Evolutionary conservation across 64 coral and sea anemone species (phyloP).

Genomic region (Dendronephthya gigantea): DNA sequence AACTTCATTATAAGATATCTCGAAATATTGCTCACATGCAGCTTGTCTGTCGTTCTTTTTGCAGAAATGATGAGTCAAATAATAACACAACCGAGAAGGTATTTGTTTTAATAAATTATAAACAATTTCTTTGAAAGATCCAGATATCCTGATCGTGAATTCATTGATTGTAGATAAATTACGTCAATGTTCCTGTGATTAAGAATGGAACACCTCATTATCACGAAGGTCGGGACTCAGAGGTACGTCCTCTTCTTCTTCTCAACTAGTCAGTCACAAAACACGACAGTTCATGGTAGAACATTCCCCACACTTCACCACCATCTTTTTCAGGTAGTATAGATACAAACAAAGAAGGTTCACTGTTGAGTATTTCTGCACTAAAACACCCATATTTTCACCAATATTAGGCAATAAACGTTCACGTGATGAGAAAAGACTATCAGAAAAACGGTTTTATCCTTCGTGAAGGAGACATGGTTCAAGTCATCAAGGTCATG

Average conservation of each 20-base stretch:
- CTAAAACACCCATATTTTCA: too few species aligned
- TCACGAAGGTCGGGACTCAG: not conserved
- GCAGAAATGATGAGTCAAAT: not conserved
- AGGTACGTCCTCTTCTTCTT: not conserved
- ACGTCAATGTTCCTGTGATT: not conserved
- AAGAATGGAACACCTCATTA: not conserved
- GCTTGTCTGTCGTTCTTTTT: too few species aligned
- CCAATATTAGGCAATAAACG: not conserved
- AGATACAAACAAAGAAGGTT: too few species aligned
- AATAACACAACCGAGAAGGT: not conserved
- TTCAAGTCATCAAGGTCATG: constrained; percentile 20
- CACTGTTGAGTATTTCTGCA: too few species aligned
- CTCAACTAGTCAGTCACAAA: too few species aligned
- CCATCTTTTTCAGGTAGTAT: too few species aligned
- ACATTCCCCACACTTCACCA: too few species aligned
- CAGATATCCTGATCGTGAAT: not conserved
- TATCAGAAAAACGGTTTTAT: not conserved
- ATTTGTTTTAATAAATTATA: not conserved
- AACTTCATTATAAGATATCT: not conserved
- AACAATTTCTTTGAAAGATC: too few species aligned
- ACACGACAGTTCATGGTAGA: not conserved
- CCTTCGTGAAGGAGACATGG: constrained; percentile 37
- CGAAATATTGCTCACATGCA: too few species aligned
- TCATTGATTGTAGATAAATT: not conserved
- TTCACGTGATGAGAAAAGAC: not conserved